Evolutionary conservation across 2,797 vertebrate genomes (phyloP), one percentile per base, ranked within the genome.

Genomic region (Pipistrellus nathusii): DNA sequence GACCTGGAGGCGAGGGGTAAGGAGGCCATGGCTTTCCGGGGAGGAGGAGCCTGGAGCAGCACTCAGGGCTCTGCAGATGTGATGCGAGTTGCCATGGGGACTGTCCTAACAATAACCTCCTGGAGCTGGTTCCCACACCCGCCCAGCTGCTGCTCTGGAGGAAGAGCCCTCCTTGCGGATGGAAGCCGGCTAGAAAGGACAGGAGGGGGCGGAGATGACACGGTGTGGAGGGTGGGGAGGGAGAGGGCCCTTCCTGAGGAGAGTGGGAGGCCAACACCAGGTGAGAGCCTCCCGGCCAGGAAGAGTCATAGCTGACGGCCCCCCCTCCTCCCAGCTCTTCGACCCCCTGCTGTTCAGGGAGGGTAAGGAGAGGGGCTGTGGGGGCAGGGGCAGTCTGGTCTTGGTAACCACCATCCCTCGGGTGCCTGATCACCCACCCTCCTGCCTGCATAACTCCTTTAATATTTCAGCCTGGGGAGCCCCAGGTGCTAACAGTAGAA

Each of bases 101-200:
- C 95, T 64, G 69, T 96, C 97, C 96, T 97, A 97, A 97, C 97
- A 97, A 96, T 96, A 97, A 97, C 96, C 95, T 96, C 93, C 88
- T 90, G 95, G 95, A 96, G 95, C 94, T 35, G 84, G 96, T 94
- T 92, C 95, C 95, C 95, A 96, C 96, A 96, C 95, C 95, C 94
- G 1, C 94, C 96, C 93, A 97, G 96, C 96, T 95, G 96, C 96
- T 96, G 97, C 96, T 95, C 92, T 95, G 95, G 96, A 95, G 96
- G 95, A 95, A 87, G 90, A 95, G 44, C 90, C 94, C 97, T 96
- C 66, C 86, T 93, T 7, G 5, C 72, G 89, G 95, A 96, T 0
- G 85, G 68, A 87, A 95, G 80, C 55, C n/a, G 88, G 78, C 83
- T 25, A 75, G 80, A 81, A 68, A 94, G 94, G 96, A 93, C 44